Conservation (phyloP, 2,113 vertebrate species). For the Nestor notabilis region DNA sequence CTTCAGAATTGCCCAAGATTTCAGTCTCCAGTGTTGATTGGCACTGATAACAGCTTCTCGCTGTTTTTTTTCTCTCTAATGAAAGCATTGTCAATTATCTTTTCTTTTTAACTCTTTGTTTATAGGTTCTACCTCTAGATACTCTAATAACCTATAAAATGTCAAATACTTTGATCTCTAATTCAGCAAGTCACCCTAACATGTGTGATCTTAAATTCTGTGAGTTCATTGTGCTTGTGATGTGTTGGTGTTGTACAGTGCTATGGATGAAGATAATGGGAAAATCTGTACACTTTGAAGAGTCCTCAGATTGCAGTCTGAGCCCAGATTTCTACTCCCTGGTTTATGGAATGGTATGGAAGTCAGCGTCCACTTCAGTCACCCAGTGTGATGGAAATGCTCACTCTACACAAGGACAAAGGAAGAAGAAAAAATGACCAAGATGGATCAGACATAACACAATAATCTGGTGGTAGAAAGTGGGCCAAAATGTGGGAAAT, state of each 20-base stretch:
- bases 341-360: neutral
- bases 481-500: neutral
- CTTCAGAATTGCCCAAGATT: constrained; percentile 73
- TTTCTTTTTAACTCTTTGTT: neutral
- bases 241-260: neutral
- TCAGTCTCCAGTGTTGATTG: constrained; percentile 77
- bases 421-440: neutral
- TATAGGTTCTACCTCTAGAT: neutral
- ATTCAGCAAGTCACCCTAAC: neutral
- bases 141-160: neutral
- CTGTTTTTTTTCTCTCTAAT: constrained; percentile 30
- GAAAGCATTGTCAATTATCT: neutral
- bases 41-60: constrained; percentile 64
- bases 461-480: neutral
- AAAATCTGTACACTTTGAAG: neutral
- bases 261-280: neutral
- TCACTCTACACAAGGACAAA: neutral
- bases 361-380: neutral
- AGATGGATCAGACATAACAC: neutral
- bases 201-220: neutral
- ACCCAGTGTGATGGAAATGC: neutral
- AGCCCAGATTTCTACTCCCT: neutral
- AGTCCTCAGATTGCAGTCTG: neutral
- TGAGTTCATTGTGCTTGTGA: neutral
- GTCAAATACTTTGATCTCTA: neutral